A percentile compares a stretch with the other conserved stretches of the same genome.
Conservation (phyloP, 2,888 invertebrate genomes). For the Dolichomitus sp. region DNA sequence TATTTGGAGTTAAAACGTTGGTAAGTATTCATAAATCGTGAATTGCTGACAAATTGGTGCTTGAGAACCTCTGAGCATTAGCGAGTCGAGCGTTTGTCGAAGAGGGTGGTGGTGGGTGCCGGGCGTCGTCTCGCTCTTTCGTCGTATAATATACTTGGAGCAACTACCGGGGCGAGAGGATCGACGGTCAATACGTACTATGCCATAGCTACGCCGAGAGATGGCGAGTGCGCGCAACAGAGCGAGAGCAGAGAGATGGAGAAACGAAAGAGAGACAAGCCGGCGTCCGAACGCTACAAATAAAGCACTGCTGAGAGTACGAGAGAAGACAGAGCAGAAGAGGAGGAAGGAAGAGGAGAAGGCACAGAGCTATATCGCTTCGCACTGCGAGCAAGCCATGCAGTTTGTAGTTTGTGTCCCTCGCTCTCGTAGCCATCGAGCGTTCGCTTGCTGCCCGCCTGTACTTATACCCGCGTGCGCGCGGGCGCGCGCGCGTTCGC, state of each 20-base stretch:
- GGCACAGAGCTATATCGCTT: constrained; percentile 13
- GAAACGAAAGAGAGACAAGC: constrained; percentile 72
- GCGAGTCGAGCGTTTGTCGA: constrained; percentile 57
- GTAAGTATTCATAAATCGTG: background rate
- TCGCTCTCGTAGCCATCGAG: constrained; percentile 43
- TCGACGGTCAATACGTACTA: constrained; percentile 37
- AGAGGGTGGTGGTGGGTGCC: constrained; percentile 47
- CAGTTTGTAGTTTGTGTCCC: constrained; percentile 57
- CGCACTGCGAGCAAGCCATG: constrained; percentile 37
- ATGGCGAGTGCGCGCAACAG: background rate
- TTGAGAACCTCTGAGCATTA: constrained; percentile 71
- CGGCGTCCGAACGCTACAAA: constrained; percentile 80
- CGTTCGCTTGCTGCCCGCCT: constrained; percentile 51
- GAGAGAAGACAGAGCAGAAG: constrained; percentile 23
- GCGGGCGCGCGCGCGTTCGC: constrained; percentile 71
- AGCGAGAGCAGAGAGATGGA: constrained; percentile 18
- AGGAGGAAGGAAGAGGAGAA: constrained; percentile 6
- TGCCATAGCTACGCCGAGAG: background rate
- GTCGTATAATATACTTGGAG: constrained; percentile 29
- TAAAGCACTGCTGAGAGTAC: constrained; percentile 74
- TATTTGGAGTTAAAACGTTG: background rate
- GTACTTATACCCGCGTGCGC: constrained; percentile 61
- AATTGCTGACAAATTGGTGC: constrained; percentile 33
- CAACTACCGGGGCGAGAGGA: constrained; percentile 42
- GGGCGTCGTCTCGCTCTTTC: constrained; percentile 39